These are phyloP conservation scores for Megamerina dolium DNA, from an alignment of 2,888 invertebrate species.

Conservation along the genomic window DNA sequence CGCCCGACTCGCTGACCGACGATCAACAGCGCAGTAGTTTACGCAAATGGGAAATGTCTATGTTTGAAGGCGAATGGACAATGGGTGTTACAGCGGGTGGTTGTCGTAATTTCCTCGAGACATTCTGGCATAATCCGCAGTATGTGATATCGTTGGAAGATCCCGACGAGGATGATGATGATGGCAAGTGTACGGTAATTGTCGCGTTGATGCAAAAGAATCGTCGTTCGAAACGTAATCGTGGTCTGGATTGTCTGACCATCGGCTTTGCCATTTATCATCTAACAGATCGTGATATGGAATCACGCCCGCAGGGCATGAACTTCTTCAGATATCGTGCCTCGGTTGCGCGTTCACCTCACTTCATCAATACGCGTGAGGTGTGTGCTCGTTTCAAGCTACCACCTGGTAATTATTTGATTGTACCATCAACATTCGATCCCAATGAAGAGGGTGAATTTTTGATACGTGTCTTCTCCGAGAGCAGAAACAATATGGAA, in stretches of 20 bases:
- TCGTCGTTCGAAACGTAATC: constrained; percentile 78
- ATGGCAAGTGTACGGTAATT: constrained; percentile 88
- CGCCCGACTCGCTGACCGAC: constrained; percentile 83
- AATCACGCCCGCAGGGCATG: constrained; percentile 69
- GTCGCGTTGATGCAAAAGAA: constrained; percentile 96
- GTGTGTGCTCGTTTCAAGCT: constrained; percentile 86
- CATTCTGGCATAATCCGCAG: constrained; percentile 92
- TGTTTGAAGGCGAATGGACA: constrained; percentile 91
- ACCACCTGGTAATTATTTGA: constrained; percentile 88
- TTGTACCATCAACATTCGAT: constrained; percentile 95
- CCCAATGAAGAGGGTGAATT: constrained; percentile 96
- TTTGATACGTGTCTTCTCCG: constrained; percentile 89
- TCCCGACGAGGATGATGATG: constrained; percentile 79
- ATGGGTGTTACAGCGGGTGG: constrained; percentile 87
- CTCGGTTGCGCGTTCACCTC: constrained; percentile 76
- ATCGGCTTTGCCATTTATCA: constrained; percentile 95
- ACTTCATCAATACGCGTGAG: constrained; percentile 94
- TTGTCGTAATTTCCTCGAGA: constrained; percentile 83
- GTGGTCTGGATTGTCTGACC: constrained; percentile 87
- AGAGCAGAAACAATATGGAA: constrained; percentile 78
- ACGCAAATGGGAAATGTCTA: constrained; percentile 89
- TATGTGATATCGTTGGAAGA: constrained; percentile 78
- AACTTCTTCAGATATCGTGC: constrained; percentile 95
- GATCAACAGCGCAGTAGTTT: constrained; percentile 62
- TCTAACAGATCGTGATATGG: constrained; percentile 61